Evolutionary conservation across 2,113 vertebrate species (phyloP).

Genomic region (Nicator chloris): DNA sequence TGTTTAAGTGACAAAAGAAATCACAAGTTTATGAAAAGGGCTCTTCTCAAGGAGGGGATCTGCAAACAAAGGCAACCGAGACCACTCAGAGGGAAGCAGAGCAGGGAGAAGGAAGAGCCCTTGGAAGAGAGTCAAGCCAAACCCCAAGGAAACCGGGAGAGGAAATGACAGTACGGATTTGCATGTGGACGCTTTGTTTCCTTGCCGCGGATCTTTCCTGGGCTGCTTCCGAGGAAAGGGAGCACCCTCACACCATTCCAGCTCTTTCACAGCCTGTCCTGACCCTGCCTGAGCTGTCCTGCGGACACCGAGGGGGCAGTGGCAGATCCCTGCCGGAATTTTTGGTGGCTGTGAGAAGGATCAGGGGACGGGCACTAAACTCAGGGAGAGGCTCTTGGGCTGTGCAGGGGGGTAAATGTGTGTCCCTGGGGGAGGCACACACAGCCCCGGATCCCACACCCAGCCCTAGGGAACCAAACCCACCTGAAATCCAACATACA

Average conservation of each 20-base stretch:
- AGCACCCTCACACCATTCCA: not conserved
- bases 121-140: conserved; percentile 9
- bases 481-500: accelerated
- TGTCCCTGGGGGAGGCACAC: not conserved
- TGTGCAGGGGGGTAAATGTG: not conserved
- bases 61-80: not conserved
- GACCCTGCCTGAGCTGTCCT: not conserved
- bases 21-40: conserved; percentile 2
- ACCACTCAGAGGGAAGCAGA: not conserved
- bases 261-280: not conserved
- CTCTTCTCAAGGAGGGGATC: not conserved
- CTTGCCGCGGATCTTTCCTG: not conserved
- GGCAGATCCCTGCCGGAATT: not conserved
- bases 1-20: conserved; percentile 38
- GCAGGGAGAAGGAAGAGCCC: not conserved
- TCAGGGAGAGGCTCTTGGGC: not conserved
- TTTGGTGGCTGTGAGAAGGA: not conserved
- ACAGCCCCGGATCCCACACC: not conserved
- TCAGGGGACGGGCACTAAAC: not conserved
- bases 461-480: not conserved
- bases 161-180: not conserved
- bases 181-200: not conserved
- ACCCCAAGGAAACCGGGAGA: not conserved
- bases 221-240: not conserved
- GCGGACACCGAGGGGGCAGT: not conserved